These are phyloP conservation scores for Archips xylosteana DNA, from an alignment of 2,888 invertebrate genomes.

Conservation along the genomic window DNA sequence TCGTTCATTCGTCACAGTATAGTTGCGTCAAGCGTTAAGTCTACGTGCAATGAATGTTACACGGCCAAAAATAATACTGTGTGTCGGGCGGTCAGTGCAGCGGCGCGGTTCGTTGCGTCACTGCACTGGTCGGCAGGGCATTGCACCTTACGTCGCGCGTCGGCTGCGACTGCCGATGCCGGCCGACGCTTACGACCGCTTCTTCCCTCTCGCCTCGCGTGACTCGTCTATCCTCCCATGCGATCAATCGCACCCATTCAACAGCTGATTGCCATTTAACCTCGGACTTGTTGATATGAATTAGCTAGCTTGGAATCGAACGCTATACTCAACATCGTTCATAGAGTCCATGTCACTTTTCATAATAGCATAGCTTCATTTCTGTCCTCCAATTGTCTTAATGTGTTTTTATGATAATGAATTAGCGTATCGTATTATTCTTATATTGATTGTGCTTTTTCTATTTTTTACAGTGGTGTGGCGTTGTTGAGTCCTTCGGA, in stretches of 20 bases:
- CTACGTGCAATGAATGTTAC: constrained; percentile 75
- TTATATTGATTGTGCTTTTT: constrained; percentile 14
- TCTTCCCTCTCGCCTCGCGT: constrained; percentile 55
- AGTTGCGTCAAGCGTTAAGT: constrained; percentile 50
- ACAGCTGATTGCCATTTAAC: constrained; percentile 75
- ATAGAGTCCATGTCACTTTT: constrained; percentile 25
- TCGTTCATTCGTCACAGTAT: constrained; percentile 64
- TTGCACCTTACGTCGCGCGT: constrained; percentile 71
- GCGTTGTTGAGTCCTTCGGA: constrained; percentile 92
- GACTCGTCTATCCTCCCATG: constrained; percentile 56
- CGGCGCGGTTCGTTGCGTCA: constrained; percentile 76
- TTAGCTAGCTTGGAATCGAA: constrained; percentile 30
- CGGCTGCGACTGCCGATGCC: constrained; percentile 44
- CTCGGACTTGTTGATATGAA: constrained; percentile 46
- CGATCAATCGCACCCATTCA: constrained; percentile 70
- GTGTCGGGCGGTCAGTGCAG: constrained; percentile 74
- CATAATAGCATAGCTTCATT: constrained; percentile 16
- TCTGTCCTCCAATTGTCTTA: neutral
- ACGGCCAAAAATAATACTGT: constrained; percentile 74
- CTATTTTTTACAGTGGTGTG: constrained; percentile 90
- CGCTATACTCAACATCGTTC: constrained; percentile 29
- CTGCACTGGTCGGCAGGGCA: constrained; percentile 77
- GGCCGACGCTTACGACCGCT: constrained; percentile 49
- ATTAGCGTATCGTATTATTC: neutral
- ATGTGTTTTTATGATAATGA: no score